Base-by-base conservation (phyloP, 2,797 vertebrate species). In the Crocidura indochinensis region DNA sequence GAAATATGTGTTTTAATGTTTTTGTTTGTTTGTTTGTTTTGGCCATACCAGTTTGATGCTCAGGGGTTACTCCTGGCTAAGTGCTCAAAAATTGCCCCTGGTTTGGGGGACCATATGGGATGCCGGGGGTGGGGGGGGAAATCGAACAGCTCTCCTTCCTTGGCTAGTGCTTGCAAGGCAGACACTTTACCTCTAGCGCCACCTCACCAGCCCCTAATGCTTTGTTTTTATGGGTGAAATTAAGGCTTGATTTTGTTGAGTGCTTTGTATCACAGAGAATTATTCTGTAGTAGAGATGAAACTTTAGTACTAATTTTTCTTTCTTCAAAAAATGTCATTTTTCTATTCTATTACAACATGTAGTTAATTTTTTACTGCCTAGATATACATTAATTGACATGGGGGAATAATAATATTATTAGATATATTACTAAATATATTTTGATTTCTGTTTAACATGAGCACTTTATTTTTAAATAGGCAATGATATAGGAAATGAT, bases 401-500 rank as follows among this genome's bases (percentile, higher is more conserved):
- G 17, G n/a, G 38, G 31, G 24, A 24, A 49, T 72, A 15, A 51
- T 53, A 68, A 76, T 83, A 10, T 68, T 75, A 67, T 56, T 88
- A 51, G 17, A 71, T 3, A 0, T 90, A 24, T 88, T 92, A 46
- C 6, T 87, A 38, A 88, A n/a, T 83, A 47, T 6, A 65, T 68
- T 93, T 92, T 68, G 29, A 91, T 85, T 85, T 85, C 84, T 92
- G 19, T 88, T 95, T 93, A 91, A 95, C 47, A 71, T 31, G 20
- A 72, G 3, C 11, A 5, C 65, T 38, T 78, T 77, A 87, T 56
- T 73, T 79, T 56, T 14, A 7, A 81, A 95, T 96, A 99, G 99
- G 98, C 84, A 98, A 96, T 96, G 98, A 98, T 97, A 51, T 97
- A 27, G 99, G 98, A 96, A 98, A 98, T 91, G 99, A 99, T 56